Evolutionary conservation across 2,888 invertebrate genomes (phyloP).

Genomic region (Eristalinus aeneus): DNA sequence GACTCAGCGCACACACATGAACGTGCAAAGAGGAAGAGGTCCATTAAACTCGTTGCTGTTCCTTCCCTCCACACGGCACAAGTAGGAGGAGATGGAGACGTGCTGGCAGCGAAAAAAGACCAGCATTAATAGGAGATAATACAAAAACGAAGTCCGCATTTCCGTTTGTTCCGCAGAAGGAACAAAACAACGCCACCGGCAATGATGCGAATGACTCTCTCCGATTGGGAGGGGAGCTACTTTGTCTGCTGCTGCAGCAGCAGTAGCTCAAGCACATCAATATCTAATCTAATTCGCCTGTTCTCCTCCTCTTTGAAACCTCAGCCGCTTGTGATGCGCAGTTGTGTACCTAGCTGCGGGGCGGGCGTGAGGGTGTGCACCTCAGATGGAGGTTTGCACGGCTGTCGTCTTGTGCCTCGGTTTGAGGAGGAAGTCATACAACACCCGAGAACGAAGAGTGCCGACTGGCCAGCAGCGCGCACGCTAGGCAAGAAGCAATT

Average conservation of each 20-base stretch:
- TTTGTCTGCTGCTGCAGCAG: conserved; percentile 27
- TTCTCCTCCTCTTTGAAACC: conserved; percentile 38
- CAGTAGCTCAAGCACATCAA: conserved; percentile 65
- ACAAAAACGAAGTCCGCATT: conserved; percentile 60
- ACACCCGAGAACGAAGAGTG: neutral
- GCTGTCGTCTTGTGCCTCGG: neutral
- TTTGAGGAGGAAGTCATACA: conserved; percentile 41
- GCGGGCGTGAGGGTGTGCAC: neutral
- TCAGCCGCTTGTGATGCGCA: conserved; percentile 50
- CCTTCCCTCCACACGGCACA: conserved; percentile 1
- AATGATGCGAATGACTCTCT: neutral
- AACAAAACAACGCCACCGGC: conserved; percentile 22
- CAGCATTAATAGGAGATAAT: conserved; percentile 31
- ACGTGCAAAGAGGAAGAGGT: conserved; percentile 36
- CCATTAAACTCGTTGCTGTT: conserved; percentile 40
- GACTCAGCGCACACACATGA: neutral
- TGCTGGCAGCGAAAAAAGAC: neutral
- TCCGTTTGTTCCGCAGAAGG: conserved; percentile 45
- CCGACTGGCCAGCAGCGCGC: conserved; percentile 12
- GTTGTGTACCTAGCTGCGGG: conserved; percentile 23
- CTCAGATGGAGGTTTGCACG: too few relatives aligned
- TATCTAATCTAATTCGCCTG: conserved; percentile 60
- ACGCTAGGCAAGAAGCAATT: conserved; percentile 65
- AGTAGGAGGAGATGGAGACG: neutral
- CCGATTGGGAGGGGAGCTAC: neutral